Conservation (phyloP, 2,113 vertebrate species). For the Proteles cristata region DNA sequence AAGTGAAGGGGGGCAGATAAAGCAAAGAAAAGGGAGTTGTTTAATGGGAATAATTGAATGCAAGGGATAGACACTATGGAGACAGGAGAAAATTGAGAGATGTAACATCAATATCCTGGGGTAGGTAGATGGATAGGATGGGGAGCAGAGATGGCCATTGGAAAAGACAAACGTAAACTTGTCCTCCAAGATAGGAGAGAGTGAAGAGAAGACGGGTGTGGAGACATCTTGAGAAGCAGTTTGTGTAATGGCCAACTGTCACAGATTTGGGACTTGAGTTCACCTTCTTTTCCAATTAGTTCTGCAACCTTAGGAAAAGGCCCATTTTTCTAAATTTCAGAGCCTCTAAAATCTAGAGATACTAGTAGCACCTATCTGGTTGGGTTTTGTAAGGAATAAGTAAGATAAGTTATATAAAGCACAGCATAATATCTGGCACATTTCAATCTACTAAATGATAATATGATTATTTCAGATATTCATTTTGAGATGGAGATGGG, state of each 20-base stretch:
- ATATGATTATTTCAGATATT: background rate
- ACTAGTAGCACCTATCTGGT: background rate
- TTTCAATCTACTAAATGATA: background rate
- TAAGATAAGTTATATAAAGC: background rate
- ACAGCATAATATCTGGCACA: background rate
- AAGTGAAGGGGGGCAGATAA: background rate
- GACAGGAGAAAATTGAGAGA: background rate
- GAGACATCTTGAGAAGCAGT: background rate
- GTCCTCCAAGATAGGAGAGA: background rate
- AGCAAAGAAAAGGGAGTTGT: background rate
- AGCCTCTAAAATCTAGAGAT: background rate
- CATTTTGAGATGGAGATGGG: background rate
- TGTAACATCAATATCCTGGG: fast-evolving
- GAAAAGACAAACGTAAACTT: background rate
- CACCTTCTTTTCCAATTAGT: background rate
- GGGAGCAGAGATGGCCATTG: no score
- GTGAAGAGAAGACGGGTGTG: background rate
- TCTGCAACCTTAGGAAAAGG: background rate
- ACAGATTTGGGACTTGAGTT: background rate
- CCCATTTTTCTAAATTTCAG: background rate
- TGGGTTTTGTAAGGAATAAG: background rate
- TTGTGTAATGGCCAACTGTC: background rate
- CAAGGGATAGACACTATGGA: background rate
- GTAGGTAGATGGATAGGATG: no score
- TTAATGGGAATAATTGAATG: background rate